Evolutionary conservation across 2,888 invertebrate species (phyloP).

Genomic region (Coleophora flavipennella): DNA sequence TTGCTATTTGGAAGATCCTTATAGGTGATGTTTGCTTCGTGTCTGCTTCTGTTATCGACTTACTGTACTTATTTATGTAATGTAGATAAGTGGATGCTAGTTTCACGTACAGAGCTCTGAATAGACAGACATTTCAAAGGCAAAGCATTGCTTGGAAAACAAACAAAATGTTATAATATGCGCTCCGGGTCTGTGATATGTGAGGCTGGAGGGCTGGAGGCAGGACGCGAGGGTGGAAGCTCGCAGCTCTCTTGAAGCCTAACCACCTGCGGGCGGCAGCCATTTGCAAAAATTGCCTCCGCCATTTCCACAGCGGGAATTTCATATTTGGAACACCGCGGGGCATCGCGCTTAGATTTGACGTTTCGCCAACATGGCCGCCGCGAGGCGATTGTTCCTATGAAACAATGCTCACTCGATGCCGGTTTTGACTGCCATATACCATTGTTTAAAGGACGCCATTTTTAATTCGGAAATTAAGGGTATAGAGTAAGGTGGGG

Average conservation of each 20-base stretch:
- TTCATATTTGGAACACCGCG: constrained; percentile 65
- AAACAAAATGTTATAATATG: constrained; percentile 21
- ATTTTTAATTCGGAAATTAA: constrained; percentile 64
- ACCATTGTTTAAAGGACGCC: constrained; percentile 56
- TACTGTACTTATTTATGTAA: no score
- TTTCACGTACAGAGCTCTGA: constrained; percentile 23
- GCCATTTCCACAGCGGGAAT: constrained; percentile 67
- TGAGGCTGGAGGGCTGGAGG: no score
- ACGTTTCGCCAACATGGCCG: constrained; percentile 57
- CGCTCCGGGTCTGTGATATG: no score
- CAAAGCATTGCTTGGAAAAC: no score
- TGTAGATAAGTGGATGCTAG: no score
- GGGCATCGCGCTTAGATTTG: constrained; percentile 57
- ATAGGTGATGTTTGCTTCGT: no score
- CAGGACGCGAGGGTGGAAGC: no score
- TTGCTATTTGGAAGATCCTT: no score
- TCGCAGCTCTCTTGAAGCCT: no score
- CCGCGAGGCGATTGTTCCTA: constrained; percentile 47
- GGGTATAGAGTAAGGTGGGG: no score
- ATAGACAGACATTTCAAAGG: neutral
- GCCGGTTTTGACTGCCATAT: constrained; percentile 44
- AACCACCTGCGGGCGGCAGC: constrained; percentile 51
- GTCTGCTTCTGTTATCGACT: no score
- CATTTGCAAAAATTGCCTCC: constrained; percentile 71
- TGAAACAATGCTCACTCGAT: constrained; percentile 57